Evolutionary conservation across 2,888 invertebrate species (phyloP).

Genomic region (Eledone cirrhosa): DNA sequence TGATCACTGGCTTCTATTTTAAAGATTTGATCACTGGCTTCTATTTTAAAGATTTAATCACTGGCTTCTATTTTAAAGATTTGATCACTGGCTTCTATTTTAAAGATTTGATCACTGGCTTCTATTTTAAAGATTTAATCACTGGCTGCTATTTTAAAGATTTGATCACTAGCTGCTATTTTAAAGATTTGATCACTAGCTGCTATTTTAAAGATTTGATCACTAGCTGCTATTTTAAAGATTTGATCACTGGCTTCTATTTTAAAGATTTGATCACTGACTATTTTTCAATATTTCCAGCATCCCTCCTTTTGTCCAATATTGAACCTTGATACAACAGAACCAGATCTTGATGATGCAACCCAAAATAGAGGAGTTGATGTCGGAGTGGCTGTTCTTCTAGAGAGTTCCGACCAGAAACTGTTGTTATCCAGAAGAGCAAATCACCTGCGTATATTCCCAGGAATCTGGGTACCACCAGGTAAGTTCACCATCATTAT

Average conservation of each 20-base stretch:
- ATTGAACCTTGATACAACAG: slow-evolving; percentile 41
- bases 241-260: not conserved
- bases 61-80: no score
- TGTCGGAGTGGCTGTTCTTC: slow-evolving; percentile 64
- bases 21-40: no score
- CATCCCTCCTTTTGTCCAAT: slow-evolving; percentile 62
- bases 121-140: no score
- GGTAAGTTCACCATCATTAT: slow-evolving; percentile 39
- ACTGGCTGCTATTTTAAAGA: no score
- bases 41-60: no score
- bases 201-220: no score
- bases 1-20: no score
- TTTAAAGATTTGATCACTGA: slow-evolving; percentile 9
- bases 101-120: no score
- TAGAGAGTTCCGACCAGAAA: slow-evolving; percentile 65
- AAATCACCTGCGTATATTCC: slow-evolving; percentile 66
- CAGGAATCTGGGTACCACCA: slow-evolving; percentile 69
- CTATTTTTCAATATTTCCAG: slow-evolving; percentile 41
- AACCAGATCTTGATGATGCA: slow-evolving; percentile 42
- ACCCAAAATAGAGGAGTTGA: slow-evolving; percentile 54
- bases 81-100: no score
- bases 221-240: no score
- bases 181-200: no score
- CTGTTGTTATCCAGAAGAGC: slow-evolving; percentile 67
- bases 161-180: no score